phyloP scores from a whole-genome alignment of 2,797 vertebrate genomes.

The Orestias chungarensis region DNA sequence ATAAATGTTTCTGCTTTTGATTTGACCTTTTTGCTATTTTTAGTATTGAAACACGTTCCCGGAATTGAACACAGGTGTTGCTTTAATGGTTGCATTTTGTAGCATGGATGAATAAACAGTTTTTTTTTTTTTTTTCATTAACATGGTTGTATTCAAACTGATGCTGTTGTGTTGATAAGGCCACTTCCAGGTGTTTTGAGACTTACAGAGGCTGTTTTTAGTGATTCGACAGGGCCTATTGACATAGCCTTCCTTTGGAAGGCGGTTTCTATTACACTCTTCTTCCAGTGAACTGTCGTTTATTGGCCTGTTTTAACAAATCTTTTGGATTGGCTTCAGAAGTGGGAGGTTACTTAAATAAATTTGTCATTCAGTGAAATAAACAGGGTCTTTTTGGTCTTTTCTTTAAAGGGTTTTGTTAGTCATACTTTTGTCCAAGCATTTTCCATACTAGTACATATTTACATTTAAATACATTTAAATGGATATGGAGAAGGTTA shows the following conservation, averaged over 20 bases:
- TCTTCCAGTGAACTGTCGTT: slow-evolving; percentile 36
- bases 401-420: background rate
- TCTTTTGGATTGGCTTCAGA: slow-evolving; percentile 42
- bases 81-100: background rate
- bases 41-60: slow-evolving; percentile 7
- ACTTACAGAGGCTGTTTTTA: background rate
- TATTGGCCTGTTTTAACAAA: slow-evolving; percentile 45
- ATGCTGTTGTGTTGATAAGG: background rate
- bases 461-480: background rate
- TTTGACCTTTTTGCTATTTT: background rate
- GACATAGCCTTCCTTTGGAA: slow-evolving; percentile 4
- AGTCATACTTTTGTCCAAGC: background rate
- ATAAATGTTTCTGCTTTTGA: slow-evolving; percentile 5
- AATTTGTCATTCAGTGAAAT: background rate
- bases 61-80: background rate
- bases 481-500: slow-evolving; percentile 23
- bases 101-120: background rate
- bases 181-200: background rate
- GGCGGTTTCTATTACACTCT: slow-evolving; percentile 35
- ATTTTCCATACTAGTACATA: background rate
- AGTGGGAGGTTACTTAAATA: slow-evolving; percentile 41
- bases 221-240: background rate
- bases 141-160: too few species aligned
- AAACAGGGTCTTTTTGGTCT: slow-evolving; percentile 16
- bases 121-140: too few species aligned